These are phyloP conservation scores for Eciton burchellii DNA, from an alignment of 1,140 invertebrate genomes.

Conservation along the genomic window DNA sequence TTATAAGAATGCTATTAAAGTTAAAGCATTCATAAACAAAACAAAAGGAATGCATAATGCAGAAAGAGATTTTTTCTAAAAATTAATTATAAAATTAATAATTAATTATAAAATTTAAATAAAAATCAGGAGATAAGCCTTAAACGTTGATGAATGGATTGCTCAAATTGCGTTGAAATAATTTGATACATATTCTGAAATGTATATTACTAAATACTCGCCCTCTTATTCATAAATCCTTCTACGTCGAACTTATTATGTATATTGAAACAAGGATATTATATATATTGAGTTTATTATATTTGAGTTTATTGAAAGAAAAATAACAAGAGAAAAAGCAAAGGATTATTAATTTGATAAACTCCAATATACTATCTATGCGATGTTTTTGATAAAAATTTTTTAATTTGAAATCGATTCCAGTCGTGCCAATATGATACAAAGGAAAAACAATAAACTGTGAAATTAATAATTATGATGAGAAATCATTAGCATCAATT, in stretches of 20 bases:
- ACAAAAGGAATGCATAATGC: too few species aligned
- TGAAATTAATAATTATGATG: background rate
- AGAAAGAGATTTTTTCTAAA: too few species aligned
- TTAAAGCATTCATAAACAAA: too few species aligned
- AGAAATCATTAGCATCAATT: constrained; percentile 16
- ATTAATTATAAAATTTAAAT: constrained; percentile 44
- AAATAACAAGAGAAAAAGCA: constrained; percentile 69
- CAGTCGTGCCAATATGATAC: constrained; percentile 2
- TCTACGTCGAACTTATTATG: constrained; percentile 59
- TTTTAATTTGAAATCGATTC: background rate
- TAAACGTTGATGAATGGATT: constrained; percentile 51
- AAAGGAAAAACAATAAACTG: background rate
- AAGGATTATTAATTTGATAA: constrained; percentile 64
- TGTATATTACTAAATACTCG: constrained; percentile 35
- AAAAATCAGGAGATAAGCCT: constrained; percentile 49
- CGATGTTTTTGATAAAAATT: constrained; percentile 46
- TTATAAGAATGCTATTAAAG: too few species aligned
- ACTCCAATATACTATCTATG: constrained; percentile 58
- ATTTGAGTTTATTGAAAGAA: too few species aligned
- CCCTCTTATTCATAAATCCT: background rate
- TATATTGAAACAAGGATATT: constrained; percentile 67
- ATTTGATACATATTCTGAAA: constrained; percentile 31
- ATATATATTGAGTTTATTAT: too few species aligned
- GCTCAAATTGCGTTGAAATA: constrained; percentile 47
- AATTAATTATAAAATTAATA: too few species aligned